Evolutionary conservation across 2,888 invertebrate species (phyloP), one percentile per base, ranked within the genome.

Genomic region (Chrysodeixis includens): DNA sequence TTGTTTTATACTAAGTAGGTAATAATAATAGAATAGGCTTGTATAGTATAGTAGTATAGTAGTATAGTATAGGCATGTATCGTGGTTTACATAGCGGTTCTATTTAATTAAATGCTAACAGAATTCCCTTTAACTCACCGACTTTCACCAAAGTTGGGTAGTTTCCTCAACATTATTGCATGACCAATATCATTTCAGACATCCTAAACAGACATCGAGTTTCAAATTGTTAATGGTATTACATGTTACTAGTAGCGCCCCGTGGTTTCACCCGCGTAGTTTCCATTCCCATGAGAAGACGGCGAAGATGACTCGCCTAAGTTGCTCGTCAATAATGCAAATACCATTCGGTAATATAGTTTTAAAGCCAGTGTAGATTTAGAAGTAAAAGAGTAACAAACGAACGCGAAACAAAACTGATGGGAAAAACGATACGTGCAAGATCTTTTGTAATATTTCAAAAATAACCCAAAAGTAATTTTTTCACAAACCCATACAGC

Each of bases 81-180:
- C 2, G 40, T n/a, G 40, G 40, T n/a, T 40, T 40, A 40, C 40
- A 40, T n/a, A 40, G n/a, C n/a, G n/a, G 40, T 40, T n/a, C 40
- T n/a, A 40, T 40, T 49, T 49, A 49, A 49, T 49, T 49, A 49
- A 49, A 49, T 10, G 46, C 46, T 20, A 49, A 49, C 46, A 49
- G 46, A 49, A 20, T 20, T 49, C 46, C 18, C 0, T 3, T 9
- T 20, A 49, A 18, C 12, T 20, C 46, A 49, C 18, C 12, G 35
- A 35, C 35, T 12, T 35, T 49, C 7, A 1, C 44, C 2, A 20
- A 49, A 49, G 18, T 49, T 49, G 18, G 18, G 46, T 20, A 49
- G 46, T 49, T 49, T 49, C 46, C 46, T 20, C n/a, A 8, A 30
- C 10, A 57, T 49, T 62, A 67, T 59, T 14, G 46, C n/a, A 26